phyloP scores from a whole-genome alignment of 2,888 invertebrate genomes.

The Arge pagana region DNA sequence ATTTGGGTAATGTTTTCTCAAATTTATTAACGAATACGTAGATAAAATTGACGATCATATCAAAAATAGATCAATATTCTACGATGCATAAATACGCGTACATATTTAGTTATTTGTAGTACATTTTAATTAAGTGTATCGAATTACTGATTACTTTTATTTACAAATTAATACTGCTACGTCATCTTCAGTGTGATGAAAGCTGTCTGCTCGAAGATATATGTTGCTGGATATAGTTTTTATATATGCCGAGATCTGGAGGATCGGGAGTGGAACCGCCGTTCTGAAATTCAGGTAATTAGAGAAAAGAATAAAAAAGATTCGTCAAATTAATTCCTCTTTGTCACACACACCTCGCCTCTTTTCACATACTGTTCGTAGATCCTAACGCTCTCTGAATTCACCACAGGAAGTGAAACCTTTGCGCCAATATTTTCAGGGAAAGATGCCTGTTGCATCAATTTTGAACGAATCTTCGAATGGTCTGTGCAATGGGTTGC shows the following conservation, averaged over 20 bases:
- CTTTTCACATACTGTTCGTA: conserved; percentile 72
- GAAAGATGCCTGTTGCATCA: conserved; percentile 69
- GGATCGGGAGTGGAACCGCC: conserved; percentile 59
- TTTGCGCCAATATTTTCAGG: conserved; percentile 67
- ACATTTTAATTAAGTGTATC: not conserved
- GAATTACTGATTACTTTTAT: conserved; percentile 13
- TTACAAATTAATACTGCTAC: too few species aligned
- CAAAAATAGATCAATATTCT: too few species aligned
- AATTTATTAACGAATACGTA: too few species aligned
- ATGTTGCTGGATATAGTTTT: conserved; percentile 55
- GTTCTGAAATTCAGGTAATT: too few species aligned
- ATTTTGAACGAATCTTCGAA: conserved; percentile 58
- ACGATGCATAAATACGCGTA: too few species aligned
- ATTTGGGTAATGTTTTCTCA: too few species aligned
- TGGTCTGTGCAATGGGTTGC: conserved; percentile 63
- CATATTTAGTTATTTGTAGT: too few species aligned
- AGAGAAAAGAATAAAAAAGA: too few species aligned
- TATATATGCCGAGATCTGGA: conserved; percentile 60
- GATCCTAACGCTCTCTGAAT: conserved; percentile 66
- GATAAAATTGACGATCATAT: too few species aligned
- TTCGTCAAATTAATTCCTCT: not conserved
- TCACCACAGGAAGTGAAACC: conserved; percentile 71
- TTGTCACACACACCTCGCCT: conserved; percentile 45
- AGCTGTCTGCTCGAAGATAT: too few species aligned
- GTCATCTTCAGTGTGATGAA: too few species aligned